A percentile compares a stretch with the other conserved stretches of the same genome.
Evolutionary conservation across 2,113 vertebrate genomes (phyloP).

Genomic region (Jaculus jaculus): DNA sequence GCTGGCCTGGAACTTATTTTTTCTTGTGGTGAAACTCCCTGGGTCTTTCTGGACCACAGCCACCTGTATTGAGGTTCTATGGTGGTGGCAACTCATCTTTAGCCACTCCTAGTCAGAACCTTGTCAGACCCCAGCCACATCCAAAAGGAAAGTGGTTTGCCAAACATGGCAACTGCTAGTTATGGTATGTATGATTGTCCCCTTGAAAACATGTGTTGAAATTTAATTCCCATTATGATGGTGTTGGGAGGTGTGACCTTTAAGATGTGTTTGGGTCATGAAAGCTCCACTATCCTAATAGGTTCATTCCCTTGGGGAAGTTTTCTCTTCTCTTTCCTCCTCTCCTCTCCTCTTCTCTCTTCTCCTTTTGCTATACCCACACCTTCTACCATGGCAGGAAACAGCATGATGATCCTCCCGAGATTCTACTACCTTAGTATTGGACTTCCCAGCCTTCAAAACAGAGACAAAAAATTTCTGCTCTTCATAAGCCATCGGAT

Average conservation of each 20-base stretch:
- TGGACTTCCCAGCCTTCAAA: neutral
- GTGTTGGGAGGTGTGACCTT: neutral
- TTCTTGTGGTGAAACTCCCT: conserved; percentile 47
- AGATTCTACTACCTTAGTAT: neutral
- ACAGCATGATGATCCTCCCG: neutral
- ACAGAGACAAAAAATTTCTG: neutral
- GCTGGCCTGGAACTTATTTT: conserved; percentile 64
- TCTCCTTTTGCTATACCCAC: too few relatives aligned
- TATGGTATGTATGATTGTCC: neutral
- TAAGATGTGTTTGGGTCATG: neutral
- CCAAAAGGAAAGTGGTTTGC: neutral
- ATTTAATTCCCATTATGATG: neutral
- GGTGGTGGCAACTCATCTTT: conserved; percentile 5
- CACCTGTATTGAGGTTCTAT: neutral
- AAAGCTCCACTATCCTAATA: neutral
- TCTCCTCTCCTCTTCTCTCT: neutral
- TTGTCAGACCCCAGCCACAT: neutral
- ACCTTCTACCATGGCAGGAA: neutral
- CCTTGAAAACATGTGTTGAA: neutral
- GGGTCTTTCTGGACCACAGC: conserved; percentile 63
- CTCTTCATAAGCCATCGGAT: neutral
- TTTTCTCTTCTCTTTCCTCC: too few relatives aligned
- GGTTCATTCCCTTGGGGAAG: neutral
- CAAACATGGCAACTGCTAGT: neutral
- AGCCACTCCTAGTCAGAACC: neutral